A percentile compares a stretch with the other conserved stretches of the same genome.
These are phyloP conservation scores for Phragmatobia fuliginosa DNA, from an alignment of 2,888 invertebrate species.

Conservation along the genomic window DNA sequence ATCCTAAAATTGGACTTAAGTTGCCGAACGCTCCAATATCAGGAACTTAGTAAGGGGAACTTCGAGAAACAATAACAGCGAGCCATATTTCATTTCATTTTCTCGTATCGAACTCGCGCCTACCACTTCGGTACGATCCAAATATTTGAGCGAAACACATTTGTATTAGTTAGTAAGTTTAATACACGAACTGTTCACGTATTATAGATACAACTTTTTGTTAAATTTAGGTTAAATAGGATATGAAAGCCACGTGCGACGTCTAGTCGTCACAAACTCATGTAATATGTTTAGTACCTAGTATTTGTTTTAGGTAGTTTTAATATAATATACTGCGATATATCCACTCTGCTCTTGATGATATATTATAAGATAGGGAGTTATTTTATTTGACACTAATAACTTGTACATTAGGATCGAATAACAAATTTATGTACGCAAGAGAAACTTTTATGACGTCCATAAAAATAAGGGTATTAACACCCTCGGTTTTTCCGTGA, in stretches of 20 bases:
- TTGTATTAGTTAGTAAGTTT: conserved; percentile 55
- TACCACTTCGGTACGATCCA: conserved; percentile 35
- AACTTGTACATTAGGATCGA: not conserved
- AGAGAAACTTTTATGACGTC: not conserved
- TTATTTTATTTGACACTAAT: not conserved
- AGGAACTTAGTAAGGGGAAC: conserved; percentile 55
- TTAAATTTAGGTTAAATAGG: conserved; percentile 23
- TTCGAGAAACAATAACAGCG: conserved; percentile 69
- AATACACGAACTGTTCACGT: conserved; percentile 32
- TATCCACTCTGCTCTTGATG: not conserved
- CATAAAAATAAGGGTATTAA: not conserved
- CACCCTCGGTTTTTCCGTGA: not conserved
- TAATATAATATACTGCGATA: not conserved
- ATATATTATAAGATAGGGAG: not conserved
- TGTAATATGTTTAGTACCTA: not conserved
- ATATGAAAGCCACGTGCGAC: not conserved
- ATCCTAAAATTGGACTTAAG: conserved; percentile 48
- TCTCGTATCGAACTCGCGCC: conserved; percentile 58
- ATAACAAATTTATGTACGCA: conserved; percentile 1
- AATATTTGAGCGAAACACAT: conserved; percentile 49
- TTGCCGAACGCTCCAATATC: conserved; percentile 53
- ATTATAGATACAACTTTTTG: conserved; percentile 33
- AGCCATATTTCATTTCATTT: conserved; percentile 67
- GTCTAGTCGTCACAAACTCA: not conserved
- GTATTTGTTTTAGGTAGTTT: not conserved